A percentile compares a stretch with the other conserved stretches of the same genome.
These are phyloP conservation scores for Suncus etruscus DNA, from an alignment of 2,113 vertebrate species.

Conservation along the genomic window DNA sequence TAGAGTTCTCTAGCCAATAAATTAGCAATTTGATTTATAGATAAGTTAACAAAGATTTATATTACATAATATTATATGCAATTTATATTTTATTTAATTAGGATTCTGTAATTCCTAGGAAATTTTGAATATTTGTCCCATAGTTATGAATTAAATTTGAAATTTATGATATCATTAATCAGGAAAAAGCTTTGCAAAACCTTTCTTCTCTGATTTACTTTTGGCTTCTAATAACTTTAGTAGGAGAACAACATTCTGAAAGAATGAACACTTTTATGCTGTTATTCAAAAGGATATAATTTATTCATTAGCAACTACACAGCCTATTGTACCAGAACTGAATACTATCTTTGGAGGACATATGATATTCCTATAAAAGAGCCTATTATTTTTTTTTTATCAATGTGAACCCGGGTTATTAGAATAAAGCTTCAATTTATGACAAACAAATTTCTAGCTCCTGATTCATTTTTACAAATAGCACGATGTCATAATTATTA, in stretches of 20 bases:
- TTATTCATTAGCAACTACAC: slow-evolving; percentile 34
- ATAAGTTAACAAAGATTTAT: slow-evolving; percentile 38
- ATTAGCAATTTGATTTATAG: not conserved
- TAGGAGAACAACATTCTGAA: not conserved
- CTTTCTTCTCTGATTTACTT: slow-evolving; percentile 27
- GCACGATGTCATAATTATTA: slow-evolving; percentile 43
- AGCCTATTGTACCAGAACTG: slow-evolving; percentile 40
- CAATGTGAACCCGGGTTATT: slow-evolving; percentile 10
- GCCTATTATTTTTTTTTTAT: slow-evolving; percentile 11
- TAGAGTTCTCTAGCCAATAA: not conserved
- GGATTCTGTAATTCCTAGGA: not conserved
- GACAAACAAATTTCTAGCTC: slow-evolving; percentile 38
- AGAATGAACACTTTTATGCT: slow-evolving; percentile 24
- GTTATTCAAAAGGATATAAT: slow-evolving; percentile 40
- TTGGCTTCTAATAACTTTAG: slow-evolving; percentile 13
- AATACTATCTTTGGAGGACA: slow-evolving; percentile 53
- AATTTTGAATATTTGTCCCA: slow-evolving; percentile 43
- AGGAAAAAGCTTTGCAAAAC: slow-evolving; percentile 27
- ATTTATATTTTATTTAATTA: slow-evolving; percentile 43
- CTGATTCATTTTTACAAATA: slow-evolving; percentile 48
- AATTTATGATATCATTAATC: slow-evolving; percentile 22
- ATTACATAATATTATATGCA: not conserved
- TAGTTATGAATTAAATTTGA: slow-evolving; percentile 53
- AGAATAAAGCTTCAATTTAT: slow-evolving; percentile 36
- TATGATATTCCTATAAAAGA: slow-evolving; percentile 26